Conservation (phyloP, 35 echinoderm and acorn worm genomes). For the Stichopus chloronotus region DNA sequence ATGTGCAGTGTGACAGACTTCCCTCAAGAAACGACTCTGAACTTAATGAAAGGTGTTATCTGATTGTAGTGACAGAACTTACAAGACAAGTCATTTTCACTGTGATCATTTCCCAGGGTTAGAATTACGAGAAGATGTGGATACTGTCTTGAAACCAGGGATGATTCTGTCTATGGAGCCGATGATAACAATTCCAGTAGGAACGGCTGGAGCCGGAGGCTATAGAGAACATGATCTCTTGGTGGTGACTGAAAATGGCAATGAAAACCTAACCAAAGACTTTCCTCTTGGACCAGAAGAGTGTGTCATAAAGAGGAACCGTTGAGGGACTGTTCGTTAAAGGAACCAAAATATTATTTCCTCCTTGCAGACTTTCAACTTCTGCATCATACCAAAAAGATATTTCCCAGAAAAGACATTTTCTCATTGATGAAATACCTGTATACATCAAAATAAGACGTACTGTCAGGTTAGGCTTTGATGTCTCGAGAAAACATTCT, state of each 20-base stretch:
- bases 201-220: constrained; percentile 68
- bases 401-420: no score
- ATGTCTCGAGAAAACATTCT: no score
- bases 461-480: no score
- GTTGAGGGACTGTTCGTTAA: not conserved
- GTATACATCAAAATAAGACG: no score
- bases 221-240: constrained; percentile 77
- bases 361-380: no score
- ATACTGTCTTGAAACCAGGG: constrained; percentile 64
- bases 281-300: constrained; percentile 75
- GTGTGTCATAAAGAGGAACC: constrained; percentile 60
- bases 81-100: no score
- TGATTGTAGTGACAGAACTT: no score
- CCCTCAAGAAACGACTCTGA: no score
- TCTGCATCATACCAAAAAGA: no score
- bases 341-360: not conserved
- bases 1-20: no score
- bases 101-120: constrained; percentile 24
- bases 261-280: constrained; percentile 50
- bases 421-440: no score
- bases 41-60: no score
- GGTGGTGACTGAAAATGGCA: constrained; percentile 72
- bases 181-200: constrained; percentile 67
- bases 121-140: constrained; percentile 72
- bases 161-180: constrained; percentile 83